These are phyloP conservation scores for Heterotis niloticus DNA, from an alignment of 2,113 vertebrate genomes.

Conservation along the genomic window DNA sequence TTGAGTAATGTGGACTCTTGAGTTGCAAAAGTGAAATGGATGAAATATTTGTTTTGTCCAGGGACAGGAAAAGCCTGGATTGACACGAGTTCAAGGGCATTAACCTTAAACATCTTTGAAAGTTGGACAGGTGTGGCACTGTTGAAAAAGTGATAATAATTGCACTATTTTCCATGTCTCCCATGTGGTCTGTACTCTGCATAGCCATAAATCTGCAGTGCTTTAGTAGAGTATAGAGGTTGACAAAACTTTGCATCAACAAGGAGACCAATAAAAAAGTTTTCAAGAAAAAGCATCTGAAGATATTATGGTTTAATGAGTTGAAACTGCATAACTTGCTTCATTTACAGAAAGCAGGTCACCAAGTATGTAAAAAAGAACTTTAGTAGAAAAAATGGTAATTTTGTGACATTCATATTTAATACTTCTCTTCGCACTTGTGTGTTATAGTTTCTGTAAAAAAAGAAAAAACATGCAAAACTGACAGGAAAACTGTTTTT, in stretches of 20 bases:
- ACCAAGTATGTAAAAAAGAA: conserved; percentile 21
- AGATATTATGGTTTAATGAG: neutral
- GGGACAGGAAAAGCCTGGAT: neutral
- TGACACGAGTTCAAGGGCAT: conserved; percentile 7
- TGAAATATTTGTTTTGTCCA: neutral
- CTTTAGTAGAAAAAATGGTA: conserved; percentile 35
- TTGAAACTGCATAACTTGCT: conserved; percentile 11
- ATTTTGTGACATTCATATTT: conserved; percentile 37
- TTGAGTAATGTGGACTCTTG: neutral
- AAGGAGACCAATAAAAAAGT: conserved; percentile 1
- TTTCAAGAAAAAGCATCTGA: conserved; percentile 2
- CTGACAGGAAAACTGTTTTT: conserved; percentile 2
- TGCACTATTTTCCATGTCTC: conserved; percentile 31
- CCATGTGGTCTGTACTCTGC: conserved; percentile 25
- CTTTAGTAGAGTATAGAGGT: neutral
- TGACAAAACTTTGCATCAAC: conserved; percentile 4
- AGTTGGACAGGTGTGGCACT: conserved; percentile 11
- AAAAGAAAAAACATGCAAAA: conserved; percentile 24
- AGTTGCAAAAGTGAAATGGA: neutral
- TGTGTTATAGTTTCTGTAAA: conserved; percentile 47
- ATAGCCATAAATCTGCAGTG: conserved; percentile 15
- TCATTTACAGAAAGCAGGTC: conserved; percentile 6
- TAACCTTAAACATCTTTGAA: neutral
- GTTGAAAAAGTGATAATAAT: conserved; percentile 16
- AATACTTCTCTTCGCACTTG: conserved; percentile 61